Conservation (phyloP, 2,888 invertebrate genomes). For the Beris morrisii region DNA sequence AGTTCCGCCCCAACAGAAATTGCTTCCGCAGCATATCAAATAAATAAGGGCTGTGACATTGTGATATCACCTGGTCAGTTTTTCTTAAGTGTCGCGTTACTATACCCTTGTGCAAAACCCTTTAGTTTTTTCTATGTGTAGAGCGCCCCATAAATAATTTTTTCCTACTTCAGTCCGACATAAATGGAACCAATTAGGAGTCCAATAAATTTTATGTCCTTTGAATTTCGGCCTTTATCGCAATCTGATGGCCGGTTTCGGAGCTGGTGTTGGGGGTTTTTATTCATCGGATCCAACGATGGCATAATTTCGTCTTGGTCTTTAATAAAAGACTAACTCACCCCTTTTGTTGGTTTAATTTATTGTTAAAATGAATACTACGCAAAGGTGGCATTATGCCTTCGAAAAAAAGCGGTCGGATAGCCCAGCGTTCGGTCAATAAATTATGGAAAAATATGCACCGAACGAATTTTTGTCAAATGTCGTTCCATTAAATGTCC, state of each 20-base stretch:
- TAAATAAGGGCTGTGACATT: conserved; percentile 8
- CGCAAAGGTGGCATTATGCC: conserved; percentile 21
- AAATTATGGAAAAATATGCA: conserved; percentile 31
- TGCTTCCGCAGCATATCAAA: conserved; percentile 18
- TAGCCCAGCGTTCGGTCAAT: neutral
- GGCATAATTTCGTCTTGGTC: neutral
- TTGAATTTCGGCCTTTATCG: conserved; percentile 29
- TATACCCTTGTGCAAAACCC: conserved; percentile 14
- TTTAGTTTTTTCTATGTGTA: neutral
- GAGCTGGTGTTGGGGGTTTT: too few relatives aligned
- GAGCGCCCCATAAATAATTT: conserved; percentile 23
- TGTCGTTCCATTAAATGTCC: conserved; percentile 23
- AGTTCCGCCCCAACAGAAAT: neutral
- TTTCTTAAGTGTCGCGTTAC: neutral
- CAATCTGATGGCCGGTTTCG: conserved; percentile 14
- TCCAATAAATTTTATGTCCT: conserved; percentile 30
- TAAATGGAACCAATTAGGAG: conserved; percentile 31
- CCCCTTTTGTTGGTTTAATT: conserved; percentile 30
- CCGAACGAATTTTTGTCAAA: conserved; percentile 21
- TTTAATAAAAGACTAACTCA: conserved; percentile 25
- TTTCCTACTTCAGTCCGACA: conserved; percentile 14
- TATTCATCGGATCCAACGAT: too few relatives aligned
- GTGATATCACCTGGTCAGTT: conserved; percentile 17
- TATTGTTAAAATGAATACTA: conserved; percentile 29
- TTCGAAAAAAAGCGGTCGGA: neutral